Evolutionary conservation across 2,113 vertebrate species (phyloP).

Genomic region (Xyrauchen texanus): DNA sequence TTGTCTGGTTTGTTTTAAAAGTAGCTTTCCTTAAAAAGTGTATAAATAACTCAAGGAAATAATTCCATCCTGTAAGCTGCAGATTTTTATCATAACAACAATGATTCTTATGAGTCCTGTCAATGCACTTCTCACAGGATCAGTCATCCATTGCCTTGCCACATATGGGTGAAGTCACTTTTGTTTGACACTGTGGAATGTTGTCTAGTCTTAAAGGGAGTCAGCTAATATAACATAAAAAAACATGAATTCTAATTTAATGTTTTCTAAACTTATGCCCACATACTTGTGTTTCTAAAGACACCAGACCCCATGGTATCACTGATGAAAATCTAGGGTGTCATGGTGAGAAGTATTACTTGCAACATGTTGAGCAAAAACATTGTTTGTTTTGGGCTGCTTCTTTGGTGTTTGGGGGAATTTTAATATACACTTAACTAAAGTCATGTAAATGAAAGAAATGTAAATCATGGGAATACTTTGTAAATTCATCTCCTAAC

Average conservation of each 20-base stretch:
- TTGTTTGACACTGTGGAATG: not conserved
- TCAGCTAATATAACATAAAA: not conserved
- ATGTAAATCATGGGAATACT: too few species aligned
- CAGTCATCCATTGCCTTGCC: too few species aligned
- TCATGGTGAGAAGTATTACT: not conserved
- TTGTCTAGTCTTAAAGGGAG: not conserved
- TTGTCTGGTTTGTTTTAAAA: not conserved
- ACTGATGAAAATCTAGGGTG: not conserved
- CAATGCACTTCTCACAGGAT: not conserved
- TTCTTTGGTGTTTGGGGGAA: not conserved
- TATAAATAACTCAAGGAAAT: slow-evolving; percentile 2
- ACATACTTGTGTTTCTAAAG: too few species aligned
- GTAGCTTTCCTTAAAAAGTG: not conserved
- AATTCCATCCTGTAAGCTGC: not conserved
- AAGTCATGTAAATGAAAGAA: too few species aligned
- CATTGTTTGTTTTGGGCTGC: not conserved
- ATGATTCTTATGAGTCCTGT: not conserved
- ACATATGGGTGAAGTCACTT: not conserved
- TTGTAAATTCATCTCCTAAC: too few species aligned
- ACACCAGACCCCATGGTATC: not conserved
- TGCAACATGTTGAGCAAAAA: not conserved
- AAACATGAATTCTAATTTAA: not conserved
- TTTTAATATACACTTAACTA: too few species aligned
- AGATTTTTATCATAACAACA: not conserved
- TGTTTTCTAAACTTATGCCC: not conserved